phyloP scores from a whole-genome alignment of 1,140 invertebrate genomes.

The Ips nitidus region DNA sequence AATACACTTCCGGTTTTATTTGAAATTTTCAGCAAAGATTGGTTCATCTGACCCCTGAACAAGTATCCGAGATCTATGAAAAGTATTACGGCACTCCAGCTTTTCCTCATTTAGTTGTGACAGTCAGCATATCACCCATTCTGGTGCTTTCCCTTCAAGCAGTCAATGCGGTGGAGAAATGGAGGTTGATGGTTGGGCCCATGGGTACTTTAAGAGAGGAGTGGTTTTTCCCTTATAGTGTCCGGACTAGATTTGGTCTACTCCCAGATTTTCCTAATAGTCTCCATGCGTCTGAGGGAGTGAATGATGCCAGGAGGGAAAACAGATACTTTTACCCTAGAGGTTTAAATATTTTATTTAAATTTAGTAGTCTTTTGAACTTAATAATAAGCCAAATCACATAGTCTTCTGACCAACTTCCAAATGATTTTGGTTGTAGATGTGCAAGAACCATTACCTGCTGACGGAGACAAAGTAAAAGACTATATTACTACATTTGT shows the following conservation, averaged over 20 bases:
- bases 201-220: constrained; percentile 61
- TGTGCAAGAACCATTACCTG: constrained; percentile 61
- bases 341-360: constrained; percentile 58
- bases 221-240: constrained; percentile 70
- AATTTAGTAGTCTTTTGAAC: not conserved
- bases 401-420: not conserved
- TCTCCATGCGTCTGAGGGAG: constrained; percentile 79
- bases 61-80: constrained; percentile 78
- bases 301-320: constrained; percentile 73
- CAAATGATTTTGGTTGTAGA: constrained; percentile 51
- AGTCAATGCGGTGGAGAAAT: constrained; percentile 67
- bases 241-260: constrained; percentile 70
- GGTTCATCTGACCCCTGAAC: constrained; percentile 73
- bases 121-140: constrained; percentile 74
- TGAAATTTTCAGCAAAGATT: constrained; percentile 59
- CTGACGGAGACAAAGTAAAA: constrained; percentile 56
- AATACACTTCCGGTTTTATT: no score
- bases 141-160: constrained; percentile 70
- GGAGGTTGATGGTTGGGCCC: constrained; percentile 72
- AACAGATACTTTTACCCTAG: constrained; percentile 88
- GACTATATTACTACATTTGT: constrained; percentile 70
- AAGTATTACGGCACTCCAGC: constrained; percentile 70
- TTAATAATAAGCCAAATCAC: not conserved
- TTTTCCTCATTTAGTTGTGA: constrained; percentile 73
- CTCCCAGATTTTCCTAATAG: constrained; percentile 62